Base-by-base conservation (phyloP, 1,140 invertebrate genomes). In the Drosophila repletoides region DNA sequence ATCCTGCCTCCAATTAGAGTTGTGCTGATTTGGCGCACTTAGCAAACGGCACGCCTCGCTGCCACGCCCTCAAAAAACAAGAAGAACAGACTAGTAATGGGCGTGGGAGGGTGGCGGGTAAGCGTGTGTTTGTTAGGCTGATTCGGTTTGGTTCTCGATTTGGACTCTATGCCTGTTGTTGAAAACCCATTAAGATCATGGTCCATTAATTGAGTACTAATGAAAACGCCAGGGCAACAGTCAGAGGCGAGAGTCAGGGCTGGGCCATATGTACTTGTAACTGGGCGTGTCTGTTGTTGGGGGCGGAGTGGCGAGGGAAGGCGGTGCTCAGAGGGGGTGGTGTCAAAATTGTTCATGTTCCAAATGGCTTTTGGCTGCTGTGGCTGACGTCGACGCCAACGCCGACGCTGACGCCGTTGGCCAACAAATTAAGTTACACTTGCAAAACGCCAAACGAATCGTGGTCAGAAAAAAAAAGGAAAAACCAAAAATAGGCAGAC, bases 121-220 rank as follows among this genome's bases (percentile, higher is more conserved):
- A n/a, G n/a, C n/a, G 41, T 7, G 33, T 31, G 45, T 31, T 38
- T 46, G 49, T 64, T 55, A 33, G 51, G 49, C 49, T 55, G 41
- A 69, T 64, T 64, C 49, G 51, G 60, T 69, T 63, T 49, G 43
- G 58, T 19, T 22, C 33, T 63, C 41, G 46, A 14, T 55, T 31
- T 31, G 52, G 45, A 49, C 43, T 49, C 19, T 40, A 1, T n/a
- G 59, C 48, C 67, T 72, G 74, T 72, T 86, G 72, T 79, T 72
- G 79, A 72, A 74, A 86, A 80, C 74, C 80, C 80, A 84, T 84
- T 84, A 84, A 86, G 79, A 84, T 84, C 80, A 84, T 84, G 80
- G 80, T 86, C 80, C 80, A 84, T 84, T 84, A 84, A 84, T 84
- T 84, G 75, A 86, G 80, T 86, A 75, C 71, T 84, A 77, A 84